Evolutionary conservation across 1,140 invertebrate species (phyloP).

Genomic region (Bombus consobrinus): DNA sequence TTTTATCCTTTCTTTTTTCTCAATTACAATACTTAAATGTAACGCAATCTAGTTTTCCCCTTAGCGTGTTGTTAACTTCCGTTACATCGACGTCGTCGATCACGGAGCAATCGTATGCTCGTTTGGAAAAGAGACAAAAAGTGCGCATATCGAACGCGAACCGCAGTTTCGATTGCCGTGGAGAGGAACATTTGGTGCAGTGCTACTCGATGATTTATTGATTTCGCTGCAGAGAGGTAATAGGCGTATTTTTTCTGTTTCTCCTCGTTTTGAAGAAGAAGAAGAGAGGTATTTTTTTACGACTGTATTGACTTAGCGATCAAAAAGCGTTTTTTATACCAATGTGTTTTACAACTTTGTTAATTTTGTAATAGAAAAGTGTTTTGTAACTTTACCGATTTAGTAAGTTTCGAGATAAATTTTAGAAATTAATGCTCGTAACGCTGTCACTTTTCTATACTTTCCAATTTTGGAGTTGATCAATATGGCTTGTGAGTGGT

Average conservation of each 20-base stretch:
- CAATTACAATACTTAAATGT: slow-evolving; percentile 21
- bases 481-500: too few species aligned
- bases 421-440: too few species aligned
- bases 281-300: too few species aligned
- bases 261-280: too few species aligned
- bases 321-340: not conserved
- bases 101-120: slow-evolving; percentile 11
- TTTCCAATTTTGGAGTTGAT: too few species aligned
- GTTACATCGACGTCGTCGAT: slow-evolving; percentile 15
- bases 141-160: not conserved
- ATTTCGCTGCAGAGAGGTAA: not conserved
- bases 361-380: not conserved
- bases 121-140: not conserved
- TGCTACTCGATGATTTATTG: slow-evolving; percentile 10
- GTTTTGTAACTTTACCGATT: not conserved
- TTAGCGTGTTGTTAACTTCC: not conserved
- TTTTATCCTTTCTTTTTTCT: not conserved
- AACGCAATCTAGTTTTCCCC: not conserved
- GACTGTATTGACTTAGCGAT: too few species aligned
- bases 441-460: not conserved
- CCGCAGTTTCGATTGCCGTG: not conserved
- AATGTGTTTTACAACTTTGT: not conserved
- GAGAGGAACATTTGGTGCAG: not conserved
- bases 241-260: too few species aligned
- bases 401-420: too few species aligned